These are phyloP conservation scores for Characodon lateralis DNA, from an alignment of 2,797 vertebrate species.

Conservation along the genomic window DNA sequence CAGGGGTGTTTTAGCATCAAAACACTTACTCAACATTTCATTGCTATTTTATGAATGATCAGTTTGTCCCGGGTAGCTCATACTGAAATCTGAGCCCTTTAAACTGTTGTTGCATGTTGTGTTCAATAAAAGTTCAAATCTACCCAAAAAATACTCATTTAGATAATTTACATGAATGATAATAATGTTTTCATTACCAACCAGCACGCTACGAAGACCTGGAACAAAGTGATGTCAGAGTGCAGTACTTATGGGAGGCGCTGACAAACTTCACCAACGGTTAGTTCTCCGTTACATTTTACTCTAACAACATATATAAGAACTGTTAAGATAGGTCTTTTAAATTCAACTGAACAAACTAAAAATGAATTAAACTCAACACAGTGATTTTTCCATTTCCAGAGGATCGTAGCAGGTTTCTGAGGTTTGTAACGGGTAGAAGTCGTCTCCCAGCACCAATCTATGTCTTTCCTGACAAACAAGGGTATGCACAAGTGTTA, in stretches of 20 bases:
- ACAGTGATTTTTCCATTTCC: constrained; percentile 41
- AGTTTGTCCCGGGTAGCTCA: too few relatives aligned
- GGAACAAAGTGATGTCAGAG: constrained; percentile 87
- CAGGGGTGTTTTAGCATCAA: neutral
- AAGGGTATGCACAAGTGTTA: constrained; percentile 80
- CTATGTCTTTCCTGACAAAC: constrained; percentile 95
- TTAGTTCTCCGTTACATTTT: constrained; percentile 56
- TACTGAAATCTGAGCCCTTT: too few relatives aligned
- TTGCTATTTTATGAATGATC: too few relatives aligned
- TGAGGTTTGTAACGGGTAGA: constrained; percentile 96
- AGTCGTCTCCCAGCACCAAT: constrained; percentile 97
- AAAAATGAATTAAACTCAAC: neutral
- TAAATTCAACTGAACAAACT: neutral
- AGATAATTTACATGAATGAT: neutral
- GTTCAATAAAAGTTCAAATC: too few relatives aligned
- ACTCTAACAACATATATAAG: neutral
- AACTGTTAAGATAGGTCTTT: neutral
- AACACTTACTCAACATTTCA: neutral
- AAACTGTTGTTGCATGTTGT: too few relatives aligned
- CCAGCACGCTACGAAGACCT: constrained; percentile 94
- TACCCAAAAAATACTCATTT: neutral
- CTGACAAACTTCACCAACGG: constrained; percentile 97
- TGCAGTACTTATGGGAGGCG: constrained; percentile 97
- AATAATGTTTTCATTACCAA: constrained; percentile 10
- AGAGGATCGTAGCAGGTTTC: constrained; percentile 98